phyloP scores from a whole-genome alignment of 2,797 vertebrate species.

The Trachurus trachurus region DNA sequence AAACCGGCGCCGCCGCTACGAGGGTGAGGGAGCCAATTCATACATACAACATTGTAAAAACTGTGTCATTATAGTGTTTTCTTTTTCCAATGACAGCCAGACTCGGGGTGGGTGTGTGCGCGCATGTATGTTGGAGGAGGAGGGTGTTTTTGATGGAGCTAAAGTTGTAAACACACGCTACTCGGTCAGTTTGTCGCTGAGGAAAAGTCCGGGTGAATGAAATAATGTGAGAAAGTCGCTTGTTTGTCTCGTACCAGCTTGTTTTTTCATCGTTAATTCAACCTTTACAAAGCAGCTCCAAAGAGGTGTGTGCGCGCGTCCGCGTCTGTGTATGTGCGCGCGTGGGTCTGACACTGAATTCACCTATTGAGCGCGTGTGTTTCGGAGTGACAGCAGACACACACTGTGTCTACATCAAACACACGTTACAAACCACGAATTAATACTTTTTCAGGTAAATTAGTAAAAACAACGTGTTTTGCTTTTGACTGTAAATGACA shows the following conservation, averaged over 20 bases:
- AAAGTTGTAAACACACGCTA: constrained; percentile 70
- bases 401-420: neutral
- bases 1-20: constrained; percentile 77
- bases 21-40: constrained; percentile 79
- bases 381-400: constrained; percentile 26
- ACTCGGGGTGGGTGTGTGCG: constrained; percentile 75
- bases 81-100: constrained; percentile 58
- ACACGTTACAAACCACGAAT: constrained; percentile 5
- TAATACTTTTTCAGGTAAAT: constrained; percentile 41
- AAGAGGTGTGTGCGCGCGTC: constrained; percentile 62
- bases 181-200: constrained; percentile 35
- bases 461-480: neutral
- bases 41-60: constrained; percentile 22
- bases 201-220: neutral
- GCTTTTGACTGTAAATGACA: constrained; percentile 14
- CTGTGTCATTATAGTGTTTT: constrained; percentile 44
- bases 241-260: constrained; percentile 16
- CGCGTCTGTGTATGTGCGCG: constrained; percentile 43
- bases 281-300: constrained; percentile 56
- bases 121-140: constrained; percentile 41
- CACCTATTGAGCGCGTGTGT: constrained; percentile 11
- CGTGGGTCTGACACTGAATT: constrained; percentile 45
- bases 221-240: constrained; percentile 8
- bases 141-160: constrained; percentile 57
- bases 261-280: constrained; percentile 47